phyloP scores from a whole-genome alignment of 1,140 invertebrate genomes.

The Macrosteles quadrilineatus region DNA sequence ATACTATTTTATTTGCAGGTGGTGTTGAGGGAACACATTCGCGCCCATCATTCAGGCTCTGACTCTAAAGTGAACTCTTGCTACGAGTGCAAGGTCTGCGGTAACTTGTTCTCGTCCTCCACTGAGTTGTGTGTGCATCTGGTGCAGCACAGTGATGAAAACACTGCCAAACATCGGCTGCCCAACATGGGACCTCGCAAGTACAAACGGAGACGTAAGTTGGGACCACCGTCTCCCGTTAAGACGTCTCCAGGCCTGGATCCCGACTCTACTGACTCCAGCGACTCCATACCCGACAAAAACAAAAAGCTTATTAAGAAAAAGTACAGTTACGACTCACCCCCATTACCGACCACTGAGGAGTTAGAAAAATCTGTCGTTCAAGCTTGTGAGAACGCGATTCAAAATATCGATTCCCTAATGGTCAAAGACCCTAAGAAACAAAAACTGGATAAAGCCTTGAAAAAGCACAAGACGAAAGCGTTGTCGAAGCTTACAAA shows the following conservation, averaged over 20 bases:
- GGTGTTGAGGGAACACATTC: slow-evolving; percentile 76
- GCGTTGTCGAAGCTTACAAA: slow-evolving; percentile 57
- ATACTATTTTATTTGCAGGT: no score
- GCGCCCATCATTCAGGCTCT: slow-evolving; percentile 77
- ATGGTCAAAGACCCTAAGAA: slow-evolving; percentile 52
- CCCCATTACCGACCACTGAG: slow-evolving; percentile 11
- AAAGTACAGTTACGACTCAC: slow-evolving; percentile 31
- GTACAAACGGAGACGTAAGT: slow-evolving; percentile 74
- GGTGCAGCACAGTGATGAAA: slow-evolving; percentile 71
- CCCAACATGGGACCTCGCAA: slow-evolving; percentile 70
- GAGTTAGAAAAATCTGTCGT: slow-evolving; percentile 48
- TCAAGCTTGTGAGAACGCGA: slow-evolving; percentile 56
- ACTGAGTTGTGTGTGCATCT: slow-evolving; percentile 76
- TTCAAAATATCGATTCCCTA: slow-evolving; percentile 58
- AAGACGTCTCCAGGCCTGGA: slow-evolving; percentile 41
- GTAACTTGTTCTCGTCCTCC: slow-evolving; percentile 64
- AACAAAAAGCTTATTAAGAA: slow-evolving; percentile 48
- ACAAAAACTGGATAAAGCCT: slow-evolving; percentile 33
- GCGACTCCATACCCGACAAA: slow-evolving; percentile 47
- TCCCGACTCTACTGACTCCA: slow-evolving; percentile 44
- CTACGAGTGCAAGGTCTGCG: slow-evolving; percentile 75
- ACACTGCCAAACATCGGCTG: slow-evolving; percentile 74
- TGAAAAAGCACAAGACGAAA: slow-evolving; percentile 51
- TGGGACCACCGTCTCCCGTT: slow-evolving; percentile 59
- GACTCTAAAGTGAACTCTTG: slow-evolving; percentile 60